Conservation (phyloP, 2,888 invertebrate species). For the Cecidostiba fungosa region DNA sequence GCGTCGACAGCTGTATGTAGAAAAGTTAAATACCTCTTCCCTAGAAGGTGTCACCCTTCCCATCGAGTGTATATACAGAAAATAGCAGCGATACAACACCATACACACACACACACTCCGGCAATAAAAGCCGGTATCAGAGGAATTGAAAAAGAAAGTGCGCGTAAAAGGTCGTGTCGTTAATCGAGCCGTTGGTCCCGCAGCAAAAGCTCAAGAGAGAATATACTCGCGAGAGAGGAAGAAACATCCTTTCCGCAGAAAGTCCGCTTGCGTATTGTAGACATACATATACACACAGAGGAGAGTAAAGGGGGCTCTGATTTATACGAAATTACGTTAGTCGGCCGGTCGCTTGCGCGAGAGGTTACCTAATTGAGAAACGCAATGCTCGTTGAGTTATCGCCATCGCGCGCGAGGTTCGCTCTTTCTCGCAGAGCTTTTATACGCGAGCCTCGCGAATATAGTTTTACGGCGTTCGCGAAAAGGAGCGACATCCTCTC, state of each 20-base stretch:
- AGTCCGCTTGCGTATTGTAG: conserved; percentile 16
- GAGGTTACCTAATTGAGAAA: conserved; percentile 78
- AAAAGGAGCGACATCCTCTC: conserved; percentile 63
- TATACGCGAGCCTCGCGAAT: conserved; percentile 66
- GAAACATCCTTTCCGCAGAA: conserved; percentile 2
- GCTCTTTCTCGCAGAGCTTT: conserved; percentile 19
- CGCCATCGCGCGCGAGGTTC: conserved; percentile 69
- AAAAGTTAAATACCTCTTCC: conserved; percentile 10
- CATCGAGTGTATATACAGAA: no score
- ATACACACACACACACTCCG: background rate
- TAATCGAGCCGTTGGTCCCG: conserved; percentile 26
- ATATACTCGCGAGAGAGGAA: background rate
- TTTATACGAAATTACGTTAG: conserved; percentile 77
- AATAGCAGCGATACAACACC: background rate
- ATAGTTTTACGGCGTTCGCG: conserved; percentile 69
- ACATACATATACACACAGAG: background rate
- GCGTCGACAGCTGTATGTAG: background rate
- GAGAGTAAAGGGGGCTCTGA: conserved; percentile 69
- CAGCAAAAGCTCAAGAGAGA: background rate
- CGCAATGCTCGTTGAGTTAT: conserved; percentile 77
- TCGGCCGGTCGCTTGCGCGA: conserved; percentile 65
- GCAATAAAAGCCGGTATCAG: conserved; percentile 9
- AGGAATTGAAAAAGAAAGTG: conserved; percentile 39
- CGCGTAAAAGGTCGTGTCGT: conserved; percentile 30
- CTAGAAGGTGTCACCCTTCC: background rate